Evolutionary conservation across 2,113 vertebrate species (phyloP), one percentile per base, ranked within the genome.

Genomic region (Xiphophorus hellerii): DNA sequence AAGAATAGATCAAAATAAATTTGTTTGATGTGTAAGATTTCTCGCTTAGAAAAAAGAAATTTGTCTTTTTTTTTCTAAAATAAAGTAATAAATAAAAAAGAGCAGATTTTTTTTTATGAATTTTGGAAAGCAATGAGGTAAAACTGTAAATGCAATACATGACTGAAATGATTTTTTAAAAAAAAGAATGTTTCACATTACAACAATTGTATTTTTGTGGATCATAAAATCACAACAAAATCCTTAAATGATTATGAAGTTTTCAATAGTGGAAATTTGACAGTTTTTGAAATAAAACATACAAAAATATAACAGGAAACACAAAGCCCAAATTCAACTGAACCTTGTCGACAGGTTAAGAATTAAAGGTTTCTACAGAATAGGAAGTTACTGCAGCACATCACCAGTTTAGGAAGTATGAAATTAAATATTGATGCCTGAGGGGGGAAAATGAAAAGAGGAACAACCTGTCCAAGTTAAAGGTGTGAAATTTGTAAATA

Each of bases 191-290:
- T 78, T 78, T 86, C 5, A 73, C 10, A 51, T 76, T 27, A 44
- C 33, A 84, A 87, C 75, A 85, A 61, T 33, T 28, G 7, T 54
- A 77, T 77, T n/a, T 65, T 62, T 82, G 74, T 80, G 77, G 48
- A 66, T 30, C 13, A 33, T 54, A 62, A 54, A 74, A 74, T 67
- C 35, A 27, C 44, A 5, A 74, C 28, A 25, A 67, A 31, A 69
- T 13, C 27, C 60, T 65, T 1, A 63, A n/a, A 15, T 33, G n/a
- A 28, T 29, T 75, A 17, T 17, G 39, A 51, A 66, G n/a, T 61
- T 74, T 75, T 69, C 9, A 0, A 33, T 10, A 66, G 4, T 39
- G 1, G 76, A 33, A 64, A 76, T 3, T 27, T 35, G 29, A 75
- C 33, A 30, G 4, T 1, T 2, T 60, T n/a, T 30, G n/a, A 75